Percentiles rank a stretch among this genome's conserved stretches.
Evolutionary conservation across 2,888 invertebrate species (phyloP).

Genomic region (Chymomyza fuscimana): DNA sequence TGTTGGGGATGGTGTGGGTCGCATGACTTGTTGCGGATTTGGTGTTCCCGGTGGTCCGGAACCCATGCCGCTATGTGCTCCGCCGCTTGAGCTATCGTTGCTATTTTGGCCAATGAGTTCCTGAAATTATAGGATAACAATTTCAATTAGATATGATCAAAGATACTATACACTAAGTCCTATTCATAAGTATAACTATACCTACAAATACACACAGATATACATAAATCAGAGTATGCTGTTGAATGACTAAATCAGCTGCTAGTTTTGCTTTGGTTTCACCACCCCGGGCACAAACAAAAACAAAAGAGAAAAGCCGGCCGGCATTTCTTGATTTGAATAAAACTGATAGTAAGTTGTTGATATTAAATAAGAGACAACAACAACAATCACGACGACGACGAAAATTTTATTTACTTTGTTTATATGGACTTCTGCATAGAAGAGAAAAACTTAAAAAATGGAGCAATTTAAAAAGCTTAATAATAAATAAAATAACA

Average conservation of each 20-base stretch:
- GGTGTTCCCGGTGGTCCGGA: constrained; percentile 83
- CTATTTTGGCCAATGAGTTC: constrained; percentile 92
- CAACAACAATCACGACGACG: constrained; percentile 11
- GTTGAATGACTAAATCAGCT: not conserved
- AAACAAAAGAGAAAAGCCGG: constrained; percentile 39
- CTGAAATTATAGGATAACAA: constrained; percentile 78
- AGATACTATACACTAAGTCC: not conserved
- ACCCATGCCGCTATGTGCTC: constrained; percentile 84
- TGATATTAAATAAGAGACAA: constrained; percentile 5
- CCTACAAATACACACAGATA: not conserved
- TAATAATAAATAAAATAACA: not conserved
- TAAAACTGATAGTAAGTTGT: constrained; percentile 38
- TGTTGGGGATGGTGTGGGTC: constrained; percentile 95
- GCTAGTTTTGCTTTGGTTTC: too few species aligned
- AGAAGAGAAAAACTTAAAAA: not conserved
- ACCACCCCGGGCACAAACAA: not conserved
- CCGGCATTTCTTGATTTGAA: constrained; percentile 43
- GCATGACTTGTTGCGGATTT: constrained; percentile 89
- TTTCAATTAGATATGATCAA: not conserved
- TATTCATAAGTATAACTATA: constrained; percentile 8
- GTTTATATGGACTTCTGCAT: not conserved
- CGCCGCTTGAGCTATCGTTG: constrained; percentile 90
- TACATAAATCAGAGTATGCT: constrained; percentile 2
- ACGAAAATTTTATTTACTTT: constrained; percentile 1
- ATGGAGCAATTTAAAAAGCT: too few species aligned